Evolutionary conservation across 2,113 vertebrate species (phyloP).

Genomic region (Cebus imitator): DNA sequence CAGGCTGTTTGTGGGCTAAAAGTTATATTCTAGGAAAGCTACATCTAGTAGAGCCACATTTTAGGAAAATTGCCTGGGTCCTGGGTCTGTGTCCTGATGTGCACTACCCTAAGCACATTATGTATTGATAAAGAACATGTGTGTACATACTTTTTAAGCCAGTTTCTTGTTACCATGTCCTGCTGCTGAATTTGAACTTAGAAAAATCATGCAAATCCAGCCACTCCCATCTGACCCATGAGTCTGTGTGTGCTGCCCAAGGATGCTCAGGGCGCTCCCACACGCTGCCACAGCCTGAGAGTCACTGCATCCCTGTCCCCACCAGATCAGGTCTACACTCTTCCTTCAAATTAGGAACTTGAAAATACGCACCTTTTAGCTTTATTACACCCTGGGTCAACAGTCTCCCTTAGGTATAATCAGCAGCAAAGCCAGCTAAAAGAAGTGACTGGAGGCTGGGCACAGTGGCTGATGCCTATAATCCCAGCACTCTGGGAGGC

Average conservation of each 20-base stretch:
- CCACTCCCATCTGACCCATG: not conserved
- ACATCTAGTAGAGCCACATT: not conserved
- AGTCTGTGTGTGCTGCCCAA: not conserved
- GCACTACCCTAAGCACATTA: not conserved
- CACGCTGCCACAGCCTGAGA: not conserved
- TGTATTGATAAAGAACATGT: not conserved
- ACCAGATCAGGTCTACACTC: not conserved
- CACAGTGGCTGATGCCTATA: no score
- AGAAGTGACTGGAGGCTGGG: not conserved
- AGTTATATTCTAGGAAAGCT: not conserved
- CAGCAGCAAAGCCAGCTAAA: not conserved
- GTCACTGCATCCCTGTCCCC: not conserved
- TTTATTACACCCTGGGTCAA: not conserved
- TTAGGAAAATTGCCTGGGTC: not conserved
- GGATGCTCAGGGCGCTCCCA: not conserved
- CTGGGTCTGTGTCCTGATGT: fast-evolving
- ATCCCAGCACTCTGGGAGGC: no score
- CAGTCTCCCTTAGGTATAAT: not conserved
- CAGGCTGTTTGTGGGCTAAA: not conserved
- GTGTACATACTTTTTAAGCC: not conserved
- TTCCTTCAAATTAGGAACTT: not conserved
- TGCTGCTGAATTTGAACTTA: not conserved
- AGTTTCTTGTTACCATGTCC: not conserved
- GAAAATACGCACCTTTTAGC: not conserved
- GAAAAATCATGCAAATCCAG: not conserved